Conservation (phyloP, 1,140 invertebrate species). For the Macrotrachela quadricornifera region DNA sequence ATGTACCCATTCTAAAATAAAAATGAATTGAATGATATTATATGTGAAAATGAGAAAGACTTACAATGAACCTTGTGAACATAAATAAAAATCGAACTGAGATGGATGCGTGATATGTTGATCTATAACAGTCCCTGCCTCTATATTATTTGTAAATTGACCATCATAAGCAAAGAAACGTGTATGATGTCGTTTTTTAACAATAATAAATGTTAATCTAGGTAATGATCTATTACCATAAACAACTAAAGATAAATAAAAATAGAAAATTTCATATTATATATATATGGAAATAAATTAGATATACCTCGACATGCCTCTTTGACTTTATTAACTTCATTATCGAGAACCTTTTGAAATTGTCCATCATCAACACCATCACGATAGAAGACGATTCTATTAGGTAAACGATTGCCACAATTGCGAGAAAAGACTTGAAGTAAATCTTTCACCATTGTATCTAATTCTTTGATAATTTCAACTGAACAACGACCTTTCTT, state of each 20-base stretch:
- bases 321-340: neutral
- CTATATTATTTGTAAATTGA: neutral
- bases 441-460: too few relatives aligned
- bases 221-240: neutral
- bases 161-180: conserved; percentile 16
- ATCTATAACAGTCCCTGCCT: conserved; percentile 59
- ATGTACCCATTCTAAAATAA: too few relatives aligned
- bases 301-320: neutral
- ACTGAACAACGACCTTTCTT: too few relatives aligned
- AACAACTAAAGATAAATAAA: too few relatives aligned
- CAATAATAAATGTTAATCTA: conserved; percentile 51
- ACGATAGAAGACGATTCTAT: neutral
- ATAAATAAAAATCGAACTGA: conserved; percentile 39
- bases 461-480: too few relatives aligned
- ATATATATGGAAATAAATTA: too few relatives aligned
- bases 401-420: neutral
- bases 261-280: too few relatives aligned
- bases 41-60: too few relatives aligned
- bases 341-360: neutral
- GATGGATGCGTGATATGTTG: conserved; percentile 52
- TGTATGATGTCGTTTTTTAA: conserved; percentile 72
- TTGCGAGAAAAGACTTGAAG: too few relatives aligned
- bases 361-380: neutral
- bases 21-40: too few relatives aligned
- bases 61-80: neutral